Percentiles rank a stretch among this genome's conserved stretches.
These are phyloP conservation scores for Montipora foliosa DNA, from an alignment of 64 coral and sea anemone species.

Conservation along the genomic window DNA sequence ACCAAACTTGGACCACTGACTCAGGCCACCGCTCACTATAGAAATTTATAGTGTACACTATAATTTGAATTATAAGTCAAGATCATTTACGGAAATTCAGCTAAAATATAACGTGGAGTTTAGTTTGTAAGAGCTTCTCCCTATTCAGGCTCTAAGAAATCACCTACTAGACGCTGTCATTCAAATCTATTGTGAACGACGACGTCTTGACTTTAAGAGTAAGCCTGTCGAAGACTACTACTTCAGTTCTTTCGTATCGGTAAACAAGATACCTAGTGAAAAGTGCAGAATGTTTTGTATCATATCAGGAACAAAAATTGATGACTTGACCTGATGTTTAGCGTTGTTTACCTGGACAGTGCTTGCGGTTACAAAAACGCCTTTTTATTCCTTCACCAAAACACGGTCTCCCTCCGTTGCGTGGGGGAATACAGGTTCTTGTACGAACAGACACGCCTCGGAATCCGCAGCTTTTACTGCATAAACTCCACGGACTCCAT, in stretches of 20 bases:
- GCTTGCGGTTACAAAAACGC: constrained; percentile 24
- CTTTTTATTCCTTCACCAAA: neutral
- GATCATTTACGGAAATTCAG: too few relatives aligned
- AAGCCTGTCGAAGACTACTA: too few relatives aligned
- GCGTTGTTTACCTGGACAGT: constrained; percentile 33
- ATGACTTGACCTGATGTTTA: neutral
- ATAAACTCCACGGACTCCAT: constrained; percentile 7
- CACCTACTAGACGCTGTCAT: too few relatives aligned
- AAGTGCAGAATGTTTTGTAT: neutral
- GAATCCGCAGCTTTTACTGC: constrained; percentile 24
- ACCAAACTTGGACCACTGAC: constrained; percentile 53
- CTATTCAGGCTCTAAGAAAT: too few relatives aligned
- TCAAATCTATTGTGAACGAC: too few relatives aligned
- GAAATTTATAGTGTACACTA: neutral
- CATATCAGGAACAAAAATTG: neutral
- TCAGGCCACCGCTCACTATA: constrained; percentile 23
- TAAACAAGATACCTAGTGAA: too few relatives aligned
- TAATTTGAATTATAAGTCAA: too few relatives aligned
- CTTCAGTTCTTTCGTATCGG: too few relatives aligned
- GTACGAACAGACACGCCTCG: neutral
- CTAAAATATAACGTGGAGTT: too few relatives aligned
- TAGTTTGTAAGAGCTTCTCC: too few relatives aligned
- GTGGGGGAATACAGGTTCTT: neutral
- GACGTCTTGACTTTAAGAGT: too few relatives aligned
- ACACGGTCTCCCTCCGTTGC: constrained; percentile 18